A percentile compares a stretch with the other conserved stretches of the same genome.
Evolutionary conservation across 2,797 vertebrate genomes (phyloP).

Genomic region (Lepilemur septentrionalis): DNA sequence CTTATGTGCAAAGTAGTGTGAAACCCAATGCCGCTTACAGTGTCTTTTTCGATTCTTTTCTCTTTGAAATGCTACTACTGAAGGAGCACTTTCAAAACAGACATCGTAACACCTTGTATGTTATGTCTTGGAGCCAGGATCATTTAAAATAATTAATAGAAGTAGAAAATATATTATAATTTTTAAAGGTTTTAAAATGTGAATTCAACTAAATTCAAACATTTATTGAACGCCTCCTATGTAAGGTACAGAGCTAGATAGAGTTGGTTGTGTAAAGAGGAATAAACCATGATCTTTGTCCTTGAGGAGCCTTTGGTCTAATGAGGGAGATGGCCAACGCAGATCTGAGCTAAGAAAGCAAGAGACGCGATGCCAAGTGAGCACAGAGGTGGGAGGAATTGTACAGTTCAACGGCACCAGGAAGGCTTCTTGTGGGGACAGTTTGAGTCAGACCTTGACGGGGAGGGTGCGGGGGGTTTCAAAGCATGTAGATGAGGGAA

Average conservation of each 20-base stretch:
- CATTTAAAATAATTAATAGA: constrained; percentile 10
- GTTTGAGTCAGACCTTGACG: neutral
- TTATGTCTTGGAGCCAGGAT: neutral
- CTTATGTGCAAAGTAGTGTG: neutral
- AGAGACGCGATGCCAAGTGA: fast-evolving
- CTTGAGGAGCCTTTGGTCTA: neutral
- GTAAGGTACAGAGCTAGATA: neutral
- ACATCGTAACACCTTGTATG: neutral
- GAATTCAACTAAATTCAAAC: neutral
- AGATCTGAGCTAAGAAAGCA: neutral
- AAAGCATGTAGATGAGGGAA: neutral
- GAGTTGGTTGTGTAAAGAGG: neutral
- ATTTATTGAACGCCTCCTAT: neutral
- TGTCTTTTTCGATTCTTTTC: neutral
- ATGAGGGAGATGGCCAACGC: neutral
- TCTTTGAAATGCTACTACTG: constrained; percentile 19
- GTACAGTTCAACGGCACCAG: neutral
- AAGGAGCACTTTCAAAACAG: neutral
- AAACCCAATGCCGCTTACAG: neutral
- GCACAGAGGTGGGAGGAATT: neutral
- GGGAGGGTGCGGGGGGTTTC: neutral
- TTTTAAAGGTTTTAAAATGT: neutral
- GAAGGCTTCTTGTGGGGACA: neutral
- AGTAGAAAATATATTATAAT: neutral
- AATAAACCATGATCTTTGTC: neutral